Evolutionary conservation across 2,113 vertebrate genomes (phyloP).

Genomic region (Zosterops japonicus): DNA sequence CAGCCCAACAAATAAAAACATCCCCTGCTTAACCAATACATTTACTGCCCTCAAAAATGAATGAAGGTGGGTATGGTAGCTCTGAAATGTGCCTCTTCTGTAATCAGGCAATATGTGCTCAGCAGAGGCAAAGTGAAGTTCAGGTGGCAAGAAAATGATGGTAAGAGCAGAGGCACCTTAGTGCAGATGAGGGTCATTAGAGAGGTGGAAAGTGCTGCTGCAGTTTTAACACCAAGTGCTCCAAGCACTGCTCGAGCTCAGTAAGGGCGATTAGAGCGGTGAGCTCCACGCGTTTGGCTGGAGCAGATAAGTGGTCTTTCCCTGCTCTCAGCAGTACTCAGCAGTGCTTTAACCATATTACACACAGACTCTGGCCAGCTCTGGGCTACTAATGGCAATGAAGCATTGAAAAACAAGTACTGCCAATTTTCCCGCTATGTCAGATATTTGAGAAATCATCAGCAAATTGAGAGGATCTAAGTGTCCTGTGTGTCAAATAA

Average conservation of each 20-base stretch:
- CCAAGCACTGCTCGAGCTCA: background rate
- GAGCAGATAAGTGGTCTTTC: background rate
- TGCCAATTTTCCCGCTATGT: background rate
- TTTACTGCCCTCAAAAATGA: background rate
- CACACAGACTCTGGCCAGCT: background rate
- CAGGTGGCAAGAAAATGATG: background rate
- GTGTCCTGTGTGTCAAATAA: background rate
- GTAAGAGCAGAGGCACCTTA: background rate
- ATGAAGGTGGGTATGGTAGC: background rate
- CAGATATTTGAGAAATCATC: background rate
- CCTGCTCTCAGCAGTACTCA: background rate
- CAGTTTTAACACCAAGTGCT: background rate
- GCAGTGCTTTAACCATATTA: background rate
- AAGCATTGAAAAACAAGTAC: background rate
- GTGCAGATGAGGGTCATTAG: background rate
- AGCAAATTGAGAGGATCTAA: background rate
- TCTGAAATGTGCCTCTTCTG: background rate
- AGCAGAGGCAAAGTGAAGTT: background rate
- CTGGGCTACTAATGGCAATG: background rate
- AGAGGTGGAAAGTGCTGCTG: background rate
- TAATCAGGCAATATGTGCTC: background rate
- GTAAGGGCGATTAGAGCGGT: background rate
- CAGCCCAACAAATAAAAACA: background rate
- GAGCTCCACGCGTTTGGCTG: background rate
- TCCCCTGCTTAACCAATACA: background rate